A percentile compares a stretch with the other conserved stretches of the same genome.
Conservation (phyloP, 92 coral and sea anemone genomes). For the Palythoa heliodiscus region DNA sequence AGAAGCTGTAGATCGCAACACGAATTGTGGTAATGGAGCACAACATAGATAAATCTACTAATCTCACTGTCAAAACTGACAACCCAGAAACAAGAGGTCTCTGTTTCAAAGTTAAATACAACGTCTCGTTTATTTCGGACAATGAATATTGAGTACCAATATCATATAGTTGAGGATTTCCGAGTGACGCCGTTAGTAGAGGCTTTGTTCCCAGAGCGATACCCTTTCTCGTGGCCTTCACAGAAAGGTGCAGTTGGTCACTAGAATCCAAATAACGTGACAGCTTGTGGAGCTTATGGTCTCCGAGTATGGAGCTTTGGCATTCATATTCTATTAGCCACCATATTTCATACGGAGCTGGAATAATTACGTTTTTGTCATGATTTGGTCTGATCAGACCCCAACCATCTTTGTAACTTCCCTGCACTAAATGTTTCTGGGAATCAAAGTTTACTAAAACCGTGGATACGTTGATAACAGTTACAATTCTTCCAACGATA, state of each 20-base stretch:
- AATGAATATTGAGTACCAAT: slow-evolving; percentile 47
- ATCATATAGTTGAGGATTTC: slow-evolving; percentile 72
- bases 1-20: slow-evolving; percentile 80
- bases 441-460: slow-evolving; percentile 31
- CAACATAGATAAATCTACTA: slow-evolving; percentile 74
- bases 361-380: slow-evolving; percentile 22
- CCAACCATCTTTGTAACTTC: slow-evolving; percentile 62
- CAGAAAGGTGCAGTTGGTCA: slow-evolving; percentile 68
- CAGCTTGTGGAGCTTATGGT: slow-evolving; percentile 45
- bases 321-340: slow-evolving; percentile 90
- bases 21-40: slow-evolving; percentile 73
- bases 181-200: slow-evolving; percentile 62
- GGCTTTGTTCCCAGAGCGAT: slow-evolving; percentile 31
- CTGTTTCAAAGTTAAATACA: slow-evolving; percentile 61
- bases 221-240: slow-evolving; percentile 62
- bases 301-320: slow-evolving; percentile 67
- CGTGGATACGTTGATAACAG: slow-evolving; percentile 38
- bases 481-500: slow-evolving; percentile 47
- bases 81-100: slow-evolving; percentile 80
- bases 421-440: slow-evolving; percentile 38
- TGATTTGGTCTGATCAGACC: slow-evolving; percentile 50
- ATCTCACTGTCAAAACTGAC: slow-evolving; percentile 67
- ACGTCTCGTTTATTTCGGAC: slow-evolving; percentile 63
- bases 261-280: slow-evolving; percentile 84
- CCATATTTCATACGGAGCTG: slow-evolving; percentile 66